Base-by-base conservation (phyloP, 2,113 vertebrate species). In the Phoenicopterus ruber region DNA sequence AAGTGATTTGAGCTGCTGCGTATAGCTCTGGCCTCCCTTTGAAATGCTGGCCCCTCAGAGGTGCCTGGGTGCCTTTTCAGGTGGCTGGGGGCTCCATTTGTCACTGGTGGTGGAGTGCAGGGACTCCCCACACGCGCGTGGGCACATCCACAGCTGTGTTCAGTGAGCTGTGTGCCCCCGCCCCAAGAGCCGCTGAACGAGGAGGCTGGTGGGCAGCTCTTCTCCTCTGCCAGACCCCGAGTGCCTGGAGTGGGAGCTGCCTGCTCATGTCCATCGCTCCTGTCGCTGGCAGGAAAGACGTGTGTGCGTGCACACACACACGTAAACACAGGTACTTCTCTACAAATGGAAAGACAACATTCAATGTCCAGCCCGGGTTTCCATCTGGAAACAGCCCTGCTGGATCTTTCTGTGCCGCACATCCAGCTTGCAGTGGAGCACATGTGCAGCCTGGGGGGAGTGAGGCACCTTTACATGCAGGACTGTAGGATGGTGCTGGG, bases 101-200 rank as follows among this genome's bases (percentile, higher is more conserved):
- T 82, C 52, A 25, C 47, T 44, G 49, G 36, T 18, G 28, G 32
- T 49, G 54, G 25, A 21, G 28, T 7, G 3, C 57, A 52, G 58
- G 20, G 21, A 17, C 32, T 24, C 31, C 47, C 14, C 20, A 6
- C 5, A 5, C 0, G 0, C 31, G 6, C 2, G 2, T 17, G 54
- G 19, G 21, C 58, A n/a, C 1, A 0, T 46, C 8, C 26, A 36
- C n/a, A 34, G 55, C 55, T 1, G 1, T 24, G 21, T 40, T 59
- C 47, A 54, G 24, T 9, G 58, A 49, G 46, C 49, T 31, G 34
- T 20, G 67, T 52, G 40, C 55, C 18, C 34, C 32, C 3, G 18
- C 32, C 32, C 40, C 42, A 28, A 25, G 31, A n/a, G 40, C 38
- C 10, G 32, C 9, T n/a, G 31, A 28, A 28, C 13, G 5, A 46